Base-by-base conservation (phyloP, 2,113 vertebrate genomes). In the Malurus elegans region DNA sequence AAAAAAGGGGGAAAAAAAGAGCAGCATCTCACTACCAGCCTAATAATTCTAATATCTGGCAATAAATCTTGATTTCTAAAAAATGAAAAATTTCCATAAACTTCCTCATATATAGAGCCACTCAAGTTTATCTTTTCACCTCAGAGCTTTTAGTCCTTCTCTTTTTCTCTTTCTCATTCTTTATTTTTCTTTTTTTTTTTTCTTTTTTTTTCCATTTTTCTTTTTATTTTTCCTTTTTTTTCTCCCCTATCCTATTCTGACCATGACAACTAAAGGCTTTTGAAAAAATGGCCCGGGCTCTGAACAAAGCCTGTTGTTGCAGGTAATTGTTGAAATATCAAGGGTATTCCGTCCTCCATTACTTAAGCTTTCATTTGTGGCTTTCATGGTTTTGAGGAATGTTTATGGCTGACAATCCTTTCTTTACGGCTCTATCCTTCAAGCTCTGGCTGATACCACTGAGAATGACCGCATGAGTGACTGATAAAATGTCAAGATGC, bases 401-500 rank as follows among this genome's bases (percentile, higher is more conserved):
- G 98, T 98, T 98, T 98, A 98, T 98, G 97, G 97, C 97, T 98
- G 98, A 98, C 98, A 98, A 97, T 97, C 95, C 97, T 98, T 98
- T 98, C 98, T 98, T 98, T 98, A 98, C 96, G 2, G 97, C 98
- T 98, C 98, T 98, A 98, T 98, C 98, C 98, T 98, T 98, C 98
- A 98, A 98, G 97, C 97, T 98, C 96, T 24, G 92, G 95, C 97
- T 98, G 97, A 98, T 98, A 97, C 97, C 84, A 79, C 96, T 95
- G 97, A 97, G 97, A 98, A 98, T 98, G 98, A 98, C 97, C 83
- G 95, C 98, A 97, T 98, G 98, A 98, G 95, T 98, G 98, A 98
- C 98, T 98, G 98, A 98, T 98, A 98, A 98, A 98, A 98, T 98
- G 98, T 98, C 98, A 98, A 98, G 98, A 97, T 97, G 97, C 98